Base-by-base conservation (phyloP, 2,113 vertebrate genomes). In the Cranoglanis bouderius region DNA sequence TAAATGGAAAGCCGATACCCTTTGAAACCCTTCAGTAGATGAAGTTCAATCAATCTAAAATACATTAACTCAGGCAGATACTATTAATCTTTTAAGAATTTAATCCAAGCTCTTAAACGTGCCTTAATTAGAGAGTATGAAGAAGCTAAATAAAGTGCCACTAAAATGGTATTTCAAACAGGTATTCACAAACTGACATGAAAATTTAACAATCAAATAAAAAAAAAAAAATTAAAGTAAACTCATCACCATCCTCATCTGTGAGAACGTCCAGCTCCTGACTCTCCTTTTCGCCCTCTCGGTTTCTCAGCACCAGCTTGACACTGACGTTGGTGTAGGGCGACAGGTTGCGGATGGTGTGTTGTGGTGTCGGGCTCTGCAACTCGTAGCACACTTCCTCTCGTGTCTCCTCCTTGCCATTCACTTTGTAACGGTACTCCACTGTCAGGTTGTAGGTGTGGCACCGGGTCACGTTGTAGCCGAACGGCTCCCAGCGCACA, bases 391-490 rank as follows among this genome's bases (percentile, higher is more conserved):
- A 98, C 84, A 96, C 94, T 94, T 99, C 98, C 92, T 98, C 97
- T 61, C 96, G 93, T 38, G 96, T 96, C 93, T 97, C 97, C 90
- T 98, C 97, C 88, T 97, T 96, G 40, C 94, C 92, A 85, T 94
- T 95, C 43, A 96, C 95, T 89, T 95, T 94, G 94, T 98, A 98
- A 85, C 94, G 96, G 94, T 99, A 99, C 91, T 97, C 97, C 43
- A 97, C 94, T 0, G 98, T 99, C 87, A 99, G 96, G 92, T 98
- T 99, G 92, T 98, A 99, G 87, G 95, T 97, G 92, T 99, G 95
- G 93, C 98, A 99, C 26, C 98, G 97, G 0, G 98, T 99, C 74
- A 99, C 97, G 4, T 98, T 98, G 89, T 99, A 99, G 10, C 98
- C 98, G 78, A 99, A 98, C 0, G 98, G 97, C 86, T 99, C 98